These are phyloP conservation scores for Oikopleura albicans DNA, from an alignment of 23 tunicate genomes.

Conservation along the genomic window DNA sequence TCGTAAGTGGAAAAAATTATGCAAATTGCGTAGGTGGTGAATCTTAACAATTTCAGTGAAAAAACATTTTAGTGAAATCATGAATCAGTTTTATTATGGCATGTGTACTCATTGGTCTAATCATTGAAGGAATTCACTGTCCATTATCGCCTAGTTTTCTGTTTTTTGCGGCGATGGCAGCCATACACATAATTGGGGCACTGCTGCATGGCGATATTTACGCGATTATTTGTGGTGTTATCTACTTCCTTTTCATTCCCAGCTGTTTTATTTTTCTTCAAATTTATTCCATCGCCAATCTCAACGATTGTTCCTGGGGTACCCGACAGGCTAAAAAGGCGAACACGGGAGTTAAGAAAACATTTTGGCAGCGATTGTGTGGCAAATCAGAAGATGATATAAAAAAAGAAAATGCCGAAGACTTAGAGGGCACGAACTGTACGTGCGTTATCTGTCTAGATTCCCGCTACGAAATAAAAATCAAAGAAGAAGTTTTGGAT, in stretches of 20 bases:
- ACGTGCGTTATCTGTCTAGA: constrained; percentile 1
- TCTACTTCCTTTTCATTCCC: constrained; percentile 8
- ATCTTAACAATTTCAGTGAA: too few relatives aligned
- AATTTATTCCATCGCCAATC: constrained; percentile 1
- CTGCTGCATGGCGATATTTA: constrained; percentile 5
- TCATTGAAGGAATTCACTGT: constrained; percentile 4
- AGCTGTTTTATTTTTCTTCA: constrained; percentile 11
- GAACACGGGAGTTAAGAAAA: background rate
- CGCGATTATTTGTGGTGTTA: constrained; percentile 5
- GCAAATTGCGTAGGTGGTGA: too few relatives aligned
- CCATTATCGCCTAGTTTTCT: constrained; percentile 2
- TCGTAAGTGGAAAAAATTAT: too few relatives aligned
- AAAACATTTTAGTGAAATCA: too few relatives aligned
- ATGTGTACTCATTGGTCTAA: background rate
- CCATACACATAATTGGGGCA: background rate
- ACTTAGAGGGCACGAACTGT: background rate
- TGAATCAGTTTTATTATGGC: constrained; percentile 16
- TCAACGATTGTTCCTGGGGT: constrained; percentile 18
- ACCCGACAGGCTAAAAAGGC: constrained; percentile 7
- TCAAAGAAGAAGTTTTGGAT: background rate
- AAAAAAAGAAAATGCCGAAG: background rate
- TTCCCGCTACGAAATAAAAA: background rate
- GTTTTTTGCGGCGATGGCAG: constrained; percentile 6
- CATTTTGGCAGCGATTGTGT: constrained; percentile 14
- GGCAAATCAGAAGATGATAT: constrained; percentile 3